phyloP scores from a whole-genome alignment of 2,113 vertebrate species.

The Geococcyx californianus region DNA sequence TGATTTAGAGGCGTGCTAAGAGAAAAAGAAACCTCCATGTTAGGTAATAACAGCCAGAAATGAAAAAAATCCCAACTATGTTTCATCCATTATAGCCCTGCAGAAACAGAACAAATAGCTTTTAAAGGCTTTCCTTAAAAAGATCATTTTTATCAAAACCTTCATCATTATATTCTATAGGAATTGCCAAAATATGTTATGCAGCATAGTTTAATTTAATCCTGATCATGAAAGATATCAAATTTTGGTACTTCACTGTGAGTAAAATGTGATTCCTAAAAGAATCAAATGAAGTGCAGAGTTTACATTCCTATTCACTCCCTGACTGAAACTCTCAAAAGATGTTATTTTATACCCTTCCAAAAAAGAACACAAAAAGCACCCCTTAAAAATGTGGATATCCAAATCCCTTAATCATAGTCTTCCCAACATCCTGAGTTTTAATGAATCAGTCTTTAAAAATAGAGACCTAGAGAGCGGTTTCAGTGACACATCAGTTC shows the following conservation, averaged over 20 bases:
- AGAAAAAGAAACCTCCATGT: not conserved
- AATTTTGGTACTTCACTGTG: not conserved
- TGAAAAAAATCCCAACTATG: not conserved
- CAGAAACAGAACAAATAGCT: not conserved
- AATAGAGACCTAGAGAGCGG: not conserved
- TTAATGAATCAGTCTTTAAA: not conserved
- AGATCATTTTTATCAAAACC: not conserved
- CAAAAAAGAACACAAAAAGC: not conserved
- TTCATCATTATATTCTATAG: not conserved
- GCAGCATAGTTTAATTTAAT: not conserved
- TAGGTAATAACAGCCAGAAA: not conserved
- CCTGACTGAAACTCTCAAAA: not conserved
- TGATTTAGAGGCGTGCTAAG: not conserved
- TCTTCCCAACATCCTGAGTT: not conserved
- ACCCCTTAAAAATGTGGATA: not conserved
- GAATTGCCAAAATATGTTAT: not conserved
- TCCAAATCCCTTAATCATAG: not conserved
- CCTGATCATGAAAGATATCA: not conserved
- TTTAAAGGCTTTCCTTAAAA: not conserved
- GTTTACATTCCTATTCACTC: not conserved
- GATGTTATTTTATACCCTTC: not conserved
- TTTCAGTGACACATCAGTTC: not conserved
- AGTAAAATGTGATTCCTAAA: not conserved
- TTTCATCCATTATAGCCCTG: not conserved
- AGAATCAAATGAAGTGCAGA: not conserved